Evolutionary conservation across 1,140 invertebrate species (phyloP).

Genomic region (Parapsyche elsis): DNA sequence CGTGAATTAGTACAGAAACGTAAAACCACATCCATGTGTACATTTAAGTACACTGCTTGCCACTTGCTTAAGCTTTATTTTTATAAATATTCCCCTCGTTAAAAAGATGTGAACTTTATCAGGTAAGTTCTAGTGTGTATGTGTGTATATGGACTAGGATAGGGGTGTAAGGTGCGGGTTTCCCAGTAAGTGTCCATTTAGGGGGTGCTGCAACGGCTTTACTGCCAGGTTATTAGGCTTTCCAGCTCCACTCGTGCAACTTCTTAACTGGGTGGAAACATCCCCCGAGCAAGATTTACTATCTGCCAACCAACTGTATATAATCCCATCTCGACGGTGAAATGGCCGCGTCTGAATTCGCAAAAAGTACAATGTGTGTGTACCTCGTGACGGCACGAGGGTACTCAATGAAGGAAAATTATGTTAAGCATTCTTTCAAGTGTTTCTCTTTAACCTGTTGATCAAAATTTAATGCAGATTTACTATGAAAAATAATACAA

Average conservation of each 20-base stretch:
- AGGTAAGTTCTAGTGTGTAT: background rate
- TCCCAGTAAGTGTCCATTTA: conserved; percentile 38
- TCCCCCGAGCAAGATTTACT: conserved; percentile 32
- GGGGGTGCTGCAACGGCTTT: conserved; percentile 25
- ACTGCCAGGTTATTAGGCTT: conserved; percentile 44
- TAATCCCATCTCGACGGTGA: background rate
- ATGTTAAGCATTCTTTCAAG: no score
- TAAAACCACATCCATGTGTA: no score
- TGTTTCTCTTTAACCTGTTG: no score
- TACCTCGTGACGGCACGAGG: no score
- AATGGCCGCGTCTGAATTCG: no score
- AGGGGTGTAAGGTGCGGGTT: conserved; percentile 7
- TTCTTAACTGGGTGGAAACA: conserved; percentile 43
- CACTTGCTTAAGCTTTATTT: no score
- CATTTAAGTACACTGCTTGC: no score
- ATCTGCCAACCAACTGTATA: conserved; percentile 22
- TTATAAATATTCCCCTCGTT: background rate
- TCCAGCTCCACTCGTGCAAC: conserved; percentile 27
- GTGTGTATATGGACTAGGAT: background rate
- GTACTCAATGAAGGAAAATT: no score
- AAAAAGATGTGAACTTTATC: conserved; percentile 3
- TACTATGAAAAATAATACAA: no score
- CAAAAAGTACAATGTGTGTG: no score
- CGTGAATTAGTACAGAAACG: no score
- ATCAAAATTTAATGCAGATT: no score